A percentile compares a stretch with the other conserved stretches of the same genome.
Conservation (phyloP, 2,113 vertebrate species). For the Oreochromis niloticus region DNA sequence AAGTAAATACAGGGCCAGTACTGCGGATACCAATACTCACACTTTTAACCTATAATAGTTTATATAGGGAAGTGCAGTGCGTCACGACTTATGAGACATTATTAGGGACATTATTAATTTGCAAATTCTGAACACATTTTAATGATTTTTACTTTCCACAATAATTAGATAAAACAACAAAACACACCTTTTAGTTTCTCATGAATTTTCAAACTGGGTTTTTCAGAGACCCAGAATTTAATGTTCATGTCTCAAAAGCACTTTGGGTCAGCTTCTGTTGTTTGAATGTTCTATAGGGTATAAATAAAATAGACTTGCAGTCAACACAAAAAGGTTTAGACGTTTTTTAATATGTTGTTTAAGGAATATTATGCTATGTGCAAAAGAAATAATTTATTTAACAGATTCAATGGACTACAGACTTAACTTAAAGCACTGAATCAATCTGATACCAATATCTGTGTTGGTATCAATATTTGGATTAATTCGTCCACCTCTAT, state of each 20-base stretch:
- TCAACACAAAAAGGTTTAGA: neutral
- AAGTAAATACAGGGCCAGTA: neutral
- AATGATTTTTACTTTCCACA: neutral
- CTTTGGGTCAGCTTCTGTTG: neutral
- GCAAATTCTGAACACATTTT: neutral
- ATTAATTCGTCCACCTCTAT: neutral
- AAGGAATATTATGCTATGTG: neutral
- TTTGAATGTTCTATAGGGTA: neutral
- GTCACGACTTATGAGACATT: neutral
- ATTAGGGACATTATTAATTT: neutral
- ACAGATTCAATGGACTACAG: neutral
- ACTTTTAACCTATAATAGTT: fast-evolving
- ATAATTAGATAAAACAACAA: neutral
- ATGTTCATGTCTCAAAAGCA: neutral
- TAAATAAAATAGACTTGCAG: neutral
- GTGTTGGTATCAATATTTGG: neutral
- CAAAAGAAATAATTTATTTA: neutral
- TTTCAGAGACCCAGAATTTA: neutral
- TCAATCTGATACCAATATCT: neutral
- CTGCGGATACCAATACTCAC: fast-evolving
- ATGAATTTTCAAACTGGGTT: neutral
- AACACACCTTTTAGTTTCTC: neutral
- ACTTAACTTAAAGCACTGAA: neutral
- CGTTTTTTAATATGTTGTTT: neutral
- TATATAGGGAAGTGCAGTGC: neutral